Conservation (phyloP, 2,888 invertebrate species). For the Metallyticus violacea region DNA sequence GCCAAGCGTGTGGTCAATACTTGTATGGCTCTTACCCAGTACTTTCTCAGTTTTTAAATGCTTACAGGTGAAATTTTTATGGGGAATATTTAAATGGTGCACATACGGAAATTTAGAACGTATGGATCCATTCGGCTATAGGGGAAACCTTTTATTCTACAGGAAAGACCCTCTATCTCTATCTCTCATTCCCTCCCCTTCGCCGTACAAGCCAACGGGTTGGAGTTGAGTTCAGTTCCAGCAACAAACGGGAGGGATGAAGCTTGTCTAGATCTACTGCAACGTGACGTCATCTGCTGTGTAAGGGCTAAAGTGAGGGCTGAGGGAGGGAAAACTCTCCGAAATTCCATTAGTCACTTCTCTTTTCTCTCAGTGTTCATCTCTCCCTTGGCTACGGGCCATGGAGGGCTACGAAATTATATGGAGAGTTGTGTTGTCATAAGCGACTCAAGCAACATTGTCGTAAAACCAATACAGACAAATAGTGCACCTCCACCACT, state of each 20-base stretch:
- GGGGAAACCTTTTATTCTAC: background rate
- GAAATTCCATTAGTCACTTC: slow-evolving; percentile 10
- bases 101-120: background rate
- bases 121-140: background rate
- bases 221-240: too few relatives aligned
- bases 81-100: too few relatives aligned
- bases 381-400: background rate
- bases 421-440: background rate
- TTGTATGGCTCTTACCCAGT: too few relatives aligned
- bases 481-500: background rate
- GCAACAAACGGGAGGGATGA: background rate
- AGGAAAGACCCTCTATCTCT: background rate
- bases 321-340: background rate
- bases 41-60: too few relatives aligned
- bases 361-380: background rate
- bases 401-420: background rate
- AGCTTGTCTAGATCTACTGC: background rate
- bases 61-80: too few relatives aligned
- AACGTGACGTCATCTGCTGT: background rate
- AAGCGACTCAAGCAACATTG: background rate
- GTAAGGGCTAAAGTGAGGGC: too few relatives aligned
- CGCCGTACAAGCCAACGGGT: background rate
- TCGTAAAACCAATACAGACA: background rate
- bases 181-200: background rate
- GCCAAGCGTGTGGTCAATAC: too few relatives aligned